phyloP scores from a whole-genome alignment of 1,140 invertebrate species.

The Dinoponera quadriceps region DNA sequence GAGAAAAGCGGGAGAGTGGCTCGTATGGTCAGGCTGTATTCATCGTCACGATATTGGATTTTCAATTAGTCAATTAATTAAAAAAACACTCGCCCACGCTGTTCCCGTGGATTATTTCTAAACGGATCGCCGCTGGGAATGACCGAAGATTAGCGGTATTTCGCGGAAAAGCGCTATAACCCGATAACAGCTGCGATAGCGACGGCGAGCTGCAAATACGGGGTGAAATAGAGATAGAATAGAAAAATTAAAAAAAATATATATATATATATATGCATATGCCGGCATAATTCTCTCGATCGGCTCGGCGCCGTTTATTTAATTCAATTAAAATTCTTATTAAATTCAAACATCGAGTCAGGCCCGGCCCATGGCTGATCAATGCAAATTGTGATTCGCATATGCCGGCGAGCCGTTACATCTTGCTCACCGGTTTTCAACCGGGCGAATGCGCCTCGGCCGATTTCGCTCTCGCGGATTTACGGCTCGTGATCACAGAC shows the following conservation, averaged over 20 bases:
- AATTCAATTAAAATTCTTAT: constrained; percentile 72
- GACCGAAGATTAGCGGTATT: constrained; percentile 54
- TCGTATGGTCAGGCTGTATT: neutral
- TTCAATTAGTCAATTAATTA: constrained; percentile 56
- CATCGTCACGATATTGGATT: constrained; percentile 23
- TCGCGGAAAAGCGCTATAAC: constrained; percentile 38
- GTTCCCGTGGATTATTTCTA: constrained; percentile 34
- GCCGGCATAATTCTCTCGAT: constrained; percentile 40
- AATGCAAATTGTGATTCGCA: constrained; percentile 40
- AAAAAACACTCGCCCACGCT: constrained; percentile 49
- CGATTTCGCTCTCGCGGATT: constrained; percentile 44
- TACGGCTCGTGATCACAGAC: constrained; percentile 49
- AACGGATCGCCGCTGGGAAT: constrained; percentile 23
- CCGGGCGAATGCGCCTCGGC: constrained; percentile 20
- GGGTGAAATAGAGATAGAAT: neutral
- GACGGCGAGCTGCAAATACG: constrained; percentile 47
- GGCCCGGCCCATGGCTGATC: constrained; percentile 11
- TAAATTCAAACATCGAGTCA: constrained; percentile 59
- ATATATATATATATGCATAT: constrained; percentile 25
- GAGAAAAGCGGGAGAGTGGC: neutral
- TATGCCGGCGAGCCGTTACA: neutral
- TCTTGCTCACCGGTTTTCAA: neutral
- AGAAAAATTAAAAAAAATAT: too few relatives aligned
- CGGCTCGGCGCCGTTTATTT: constrained; percentile 51
- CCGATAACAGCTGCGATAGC: constrained; percentile 51